These are phyloP conservation scores for Aphelenchoides besseyi DNA, from an alignment of 1,140 invertebrate genomes.

Conservation along the genomic window DNA sequence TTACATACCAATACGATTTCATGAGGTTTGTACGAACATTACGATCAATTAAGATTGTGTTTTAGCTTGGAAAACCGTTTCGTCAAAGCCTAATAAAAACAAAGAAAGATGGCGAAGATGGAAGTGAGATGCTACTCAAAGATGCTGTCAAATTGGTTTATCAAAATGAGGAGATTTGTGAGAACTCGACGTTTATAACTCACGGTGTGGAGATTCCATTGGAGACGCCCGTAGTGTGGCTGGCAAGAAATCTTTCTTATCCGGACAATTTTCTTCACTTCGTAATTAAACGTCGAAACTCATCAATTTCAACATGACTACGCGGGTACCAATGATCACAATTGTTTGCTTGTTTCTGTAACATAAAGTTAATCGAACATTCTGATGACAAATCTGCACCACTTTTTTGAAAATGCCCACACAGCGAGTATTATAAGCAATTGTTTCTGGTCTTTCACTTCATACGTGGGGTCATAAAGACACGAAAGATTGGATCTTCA, in stretches of 20 bases:
- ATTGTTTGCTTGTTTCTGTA: no score
- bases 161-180: constrained; percentile 11
- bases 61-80: constrained; percentile 25
- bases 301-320: neutral
- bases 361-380: no score
- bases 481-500: neutral
- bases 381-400: no score
- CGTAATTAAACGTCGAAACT: constrained; percentile 25
- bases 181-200: constrained; percentile 70
- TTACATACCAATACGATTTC: constrained; percentile 61
- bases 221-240: constrained; percentile 91
- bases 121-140: constrained; percentile 24
- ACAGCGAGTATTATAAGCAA: no score
- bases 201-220: constrained; percentile 83
- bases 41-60: constrained; percentile 71
- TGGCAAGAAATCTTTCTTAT: constrained; percentile 94
- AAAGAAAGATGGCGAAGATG: constrained; percentile 64
- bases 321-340: no score
- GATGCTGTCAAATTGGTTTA: constrained; percentile 34
- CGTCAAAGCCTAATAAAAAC: constrained; percentile 69
- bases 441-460: no score
- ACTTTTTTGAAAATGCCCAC: no score
- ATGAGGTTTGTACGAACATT: constrained; percentile 29
- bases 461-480: no score
- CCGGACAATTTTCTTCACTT: constrained; percentile 95